phyloP scores from a whole-genome alignment of 2,113 vertebrate species.

The Anguilla rostrata region DNA sequence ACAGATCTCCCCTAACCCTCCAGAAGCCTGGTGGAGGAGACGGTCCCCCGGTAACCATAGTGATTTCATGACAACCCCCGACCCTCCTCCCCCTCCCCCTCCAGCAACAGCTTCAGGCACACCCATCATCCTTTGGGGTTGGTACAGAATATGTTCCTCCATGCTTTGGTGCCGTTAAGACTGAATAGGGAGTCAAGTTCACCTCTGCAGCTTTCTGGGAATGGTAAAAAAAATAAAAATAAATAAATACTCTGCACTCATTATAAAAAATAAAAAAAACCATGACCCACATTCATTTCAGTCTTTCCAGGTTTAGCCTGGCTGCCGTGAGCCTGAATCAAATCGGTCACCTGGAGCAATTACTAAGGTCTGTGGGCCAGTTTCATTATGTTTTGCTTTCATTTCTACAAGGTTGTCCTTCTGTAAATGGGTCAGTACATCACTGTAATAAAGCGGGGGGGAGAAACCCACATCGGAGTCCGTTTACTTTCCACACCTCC shows the following conservation, averaged over 20 bases:
- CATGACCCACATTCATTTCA: not conserved
- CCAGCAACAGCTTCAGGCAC: not conserved
- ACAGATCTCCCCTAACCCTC: slow-evolving; percentile 65
- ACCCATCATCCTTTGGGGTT: not conserved
- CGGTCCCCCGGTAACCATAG: not conserved
- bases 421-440: slow-evolving; percentile 38
- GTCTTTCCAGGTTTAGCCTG: slow-evolving; percentile 35
- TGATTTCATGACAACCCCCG: not conserved
- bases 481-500: slow-evolving; percentile 29
- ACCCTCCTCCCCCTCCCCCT: not conserved
- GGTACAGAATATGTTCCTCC: not conserved
- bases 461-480: slow-evolving; percentile 35
- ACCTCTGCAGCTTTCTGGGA: not conserved
- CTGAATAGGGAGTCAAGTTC: not conserved
- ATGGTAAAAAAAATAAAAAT: not conserved
- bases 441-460: slow-evolving; percentile 41
- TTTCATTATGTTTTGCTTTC: slow-evolving; percentile 50
- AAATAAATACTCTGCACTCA: not conserved
- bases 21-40: slow-evolving; percentile 32
- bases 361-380: slow-evolving; percentile 33
- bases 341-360: slow-evolving; percentile 12
- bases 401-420: slow-evolving; percentile 36
- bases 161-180: not conserved
- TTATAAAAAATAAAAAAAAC: not conserved
- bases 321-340: slow-evolving; percentile 2